Base-by-base conservation (phyloP, 1,140 invertebrate genomes). In the Saxidomus purpurata region DNA sequence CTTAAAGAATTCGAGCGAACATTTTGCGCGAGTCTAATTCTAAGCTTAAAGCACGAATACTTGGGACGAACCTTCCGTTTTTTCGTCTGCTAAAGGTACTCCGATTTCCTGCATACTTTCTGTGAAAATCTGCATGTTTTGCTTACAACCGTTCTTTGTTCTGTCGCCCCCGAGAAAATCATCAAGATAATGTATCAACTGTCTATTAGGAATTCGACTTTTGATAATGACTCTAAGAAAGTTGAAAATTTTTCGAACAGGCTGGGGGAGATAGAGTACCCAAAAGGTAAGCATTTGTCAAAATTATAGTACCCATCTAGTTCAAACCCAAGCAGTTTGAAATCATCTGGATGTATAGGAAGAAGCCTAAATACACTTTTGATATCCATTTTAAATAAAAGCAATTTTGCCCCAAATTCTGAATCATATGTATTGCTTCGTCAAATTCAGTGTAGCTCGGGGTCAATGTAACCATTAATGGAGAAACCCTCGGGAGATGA, bases 401-500 rank as follows among this genome's bases (percentile, higher is more conserved):
- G 13, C 25, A 28, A 22, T 59, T 43, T 63, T 61, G 0, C 9
- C 91, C 90, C 49, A 87, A 77, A 28, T 81, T n/a, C 81, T 89
- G 87, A 17, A 92, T 71, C 11, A 92, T 71, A n/a, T 76, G 34
- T 36, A 91, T 82, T 0, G 90, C 91, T 61, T 90, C 74, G 31
- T 92, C 90, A 31, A 92, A 89, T 9, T 25, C 76, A 6, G 88
- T 61, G 47, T 92, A 92, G 38, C 0, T 88, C 79, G 34, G 91
- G 89, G 25, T 89, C 84, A n/a, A 92, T 92, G 36, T 82, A 76
- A 25, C 84, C 87, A 71, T 91, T 92, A n/a, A 91, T n/a, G 0
- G 81, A 77, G 8, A 43, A 22, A 19, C 81, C 81, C 34, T 89
- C 59, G 3, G 87, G 87, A 40, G 63, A 89, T 1, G 87, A 89